These are phyloP conservation scores for Idaea dimidiata DNA, from an alignment of 2,888 invertebrate species.

Conservation along the genomic window DNA sequence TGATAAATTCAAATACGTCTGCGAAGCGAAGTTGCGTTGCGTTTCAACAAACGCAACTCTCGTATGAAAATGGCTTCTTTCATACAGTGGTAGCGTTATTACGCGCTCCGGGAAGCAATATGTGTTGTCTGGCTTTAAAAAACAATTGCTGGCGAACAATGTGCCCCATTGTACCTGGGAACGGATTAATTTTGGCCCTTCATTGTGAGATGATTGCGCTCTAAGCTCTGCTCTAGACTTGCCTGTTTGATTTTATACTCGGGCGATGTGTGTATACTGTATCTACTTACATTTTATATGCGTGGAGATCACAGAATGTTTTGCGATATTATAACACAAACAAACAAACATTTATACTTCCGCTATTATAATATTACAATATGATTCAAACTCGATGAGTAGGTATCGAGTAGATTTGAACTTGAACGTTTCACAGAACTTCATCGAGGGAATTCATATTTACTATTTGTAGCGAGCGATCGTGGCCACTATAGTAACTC, in stretches of 20 bases:
- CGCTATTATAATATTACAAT: too few relatives aligned
- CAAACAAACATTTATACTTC: too few relatives aligned
- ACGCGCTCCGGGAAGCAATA: conserved; percentile 28
- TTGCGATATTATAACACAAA: too few relatives aligned
- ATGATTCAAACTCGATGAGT: too few relatives aligned
- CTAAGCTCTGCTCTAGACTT: conserved; percentile 6
- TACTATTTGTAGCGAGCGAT: conserved; percentile 14
- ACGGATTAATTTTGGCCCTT: conserved; percentile 27
- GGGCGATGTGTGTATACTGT: neutral
- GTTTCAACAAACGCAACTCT: conserved; percentile 12
- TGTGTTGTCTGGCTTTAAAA: conserved; percentile 34
- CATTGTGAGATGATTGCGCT: conserved; percentile 17
- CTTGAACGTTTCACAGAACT: neutral
- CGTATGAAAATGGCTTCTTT: conserved; percentile 22
- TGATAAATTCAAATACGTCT: neutral
- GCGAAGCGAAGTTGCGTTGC: neutral
- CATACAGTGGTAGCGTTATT: conserved; percentile 24
- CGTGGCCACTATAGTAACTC: conserved; percentile 18
- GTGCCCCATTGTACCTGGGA: conserved; percentile 29
- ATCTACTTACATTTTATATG: neutral
- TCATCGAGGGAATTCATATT: neutral
- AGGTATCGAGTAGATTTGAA: too few relatives aligned
- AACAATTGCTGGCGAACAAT: conserved; percentile 32
- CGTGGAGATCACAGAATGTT: too few relatives aligned
- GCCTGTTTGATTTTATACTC: conserved; percentile 2